Evolutionary conservation across 2,113 vertebrate genomes (phyloP).

Genomic region (Siniperca knerii): DNA sequence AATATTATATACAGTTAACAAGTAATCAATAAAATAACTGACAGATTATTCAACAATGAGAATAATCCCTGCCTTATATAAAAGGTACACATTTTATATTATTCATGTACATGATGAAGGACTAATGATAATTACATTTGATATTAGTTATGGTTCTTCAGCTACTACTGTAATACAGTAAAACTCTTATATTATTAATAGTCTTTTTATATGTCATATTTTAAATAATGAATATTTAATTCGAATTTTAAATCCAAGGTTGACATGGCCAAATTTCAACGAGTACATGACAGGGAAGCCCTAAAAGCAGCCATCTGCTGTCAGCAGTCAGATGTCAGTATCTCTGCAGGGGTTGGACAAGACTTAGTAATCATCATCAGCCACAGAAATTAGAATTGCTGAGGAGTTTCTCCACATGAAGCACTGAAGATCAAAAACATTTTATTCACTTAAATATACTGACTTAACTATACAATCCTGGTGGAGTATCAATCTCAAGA

Average conservation of each 20-base stretch:
- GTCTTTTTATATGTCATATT: constrained; percentile 25
- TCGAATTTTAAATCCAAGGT: constrained; percentile 7
- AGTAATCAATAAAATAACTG: background rate
- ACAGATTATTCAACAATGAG: background rate
- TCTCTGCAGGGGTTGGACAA: constrained; percentile 45
- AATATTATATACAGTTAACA: background rate
- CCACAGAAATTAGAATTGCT: constrained; percentile 60
- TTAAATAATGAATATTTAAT: constrained; percentile 49
- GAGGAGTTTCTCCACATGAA: constrained; percentile 69
- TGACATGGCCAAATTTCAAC: constrained; percentile 13
- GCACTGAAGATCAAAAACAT: constrained; percentile 85
- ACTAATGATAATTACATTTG: background rate
- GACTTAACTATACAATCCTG: constrained; percentile 86
- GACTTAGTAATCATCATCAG: constrained; percentile 56
- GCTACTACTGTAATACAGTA: background rate
- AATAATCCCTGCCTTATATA: background rate
- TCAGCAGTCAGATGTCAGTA: constrained; percentile 13
- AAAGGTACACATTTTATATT: background rate
- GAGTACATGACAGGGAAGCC: constrained; percentile 9
- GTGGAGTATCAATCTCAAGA: constrained; percentile 89
- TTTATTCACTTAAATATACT: constrained; percentile 73
- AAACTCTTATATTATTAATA: constrained; percentile 15
- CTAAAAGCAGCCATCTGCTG: constrained; percentile 20
- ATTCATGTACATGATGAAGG: background rate
- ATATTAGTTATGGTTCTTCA: background rate